Evolutionary conservation across 2,113 vertebrate genomes (phyloP), one percentile per base, ranked within the genome.

Genomic region (Larimichthys crocea): DNA sequence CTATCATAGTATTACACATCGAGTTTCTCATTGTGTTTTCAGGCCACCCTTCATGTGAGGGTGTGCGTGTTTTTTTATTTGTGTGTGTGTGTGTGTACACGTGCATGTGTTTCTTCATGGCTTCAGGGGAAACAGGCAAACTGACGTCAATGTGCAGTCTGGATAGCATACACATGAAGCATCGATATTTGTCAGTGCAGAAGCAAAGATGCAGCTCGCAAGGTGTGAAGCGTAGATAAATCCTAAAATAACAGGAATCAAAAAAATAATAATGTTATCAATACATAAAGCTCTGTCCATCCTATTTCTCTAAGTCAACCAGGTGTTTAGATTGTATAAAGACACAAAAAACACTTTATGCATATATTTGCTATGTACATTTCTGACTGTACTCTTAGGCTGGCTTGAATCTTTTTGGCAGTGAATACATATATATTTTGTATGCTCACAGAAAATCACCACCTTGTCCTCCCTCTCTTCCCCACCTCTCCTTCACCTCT

Each of bases 51-150:
- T 42, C 60, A 31, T 75, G 68, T 83, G 44, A 20, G 15, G 9
- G 62, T 82, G 62, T 70, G 14, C 40, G 56, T 82, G 5, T 74
- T 63, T 59, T 57, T 59, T 64, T 44, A 0, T 57, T 46, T 31
- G 68, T 67, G 35, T 57, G 60, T 31, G 72, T 55, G 68, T 67
- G 35, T 57, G 65, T 35, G 73, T 60, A n/a, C 52, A 48, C 60
- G n/a, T 46, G 22, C 52, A 16, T 84, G 74, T 66, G 29, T 72
- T 85, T 83, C 81, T 70, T 57, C 61, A 76, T 72, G 50, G 85
- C 79, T 74, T 74, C 40, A 86, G 79, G 84, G 80, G 68, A 83
- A 85, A 83, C 71, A 79, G 76, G 53, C 86, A 60, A 76, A 81
- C 52, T 70, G 72, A 69, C 12, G 42, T 61, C 80, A 22, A 68